Conservation (phyloP, 1,140 invertebrate genomes). For the Neodiprion lecontei region DNA sequence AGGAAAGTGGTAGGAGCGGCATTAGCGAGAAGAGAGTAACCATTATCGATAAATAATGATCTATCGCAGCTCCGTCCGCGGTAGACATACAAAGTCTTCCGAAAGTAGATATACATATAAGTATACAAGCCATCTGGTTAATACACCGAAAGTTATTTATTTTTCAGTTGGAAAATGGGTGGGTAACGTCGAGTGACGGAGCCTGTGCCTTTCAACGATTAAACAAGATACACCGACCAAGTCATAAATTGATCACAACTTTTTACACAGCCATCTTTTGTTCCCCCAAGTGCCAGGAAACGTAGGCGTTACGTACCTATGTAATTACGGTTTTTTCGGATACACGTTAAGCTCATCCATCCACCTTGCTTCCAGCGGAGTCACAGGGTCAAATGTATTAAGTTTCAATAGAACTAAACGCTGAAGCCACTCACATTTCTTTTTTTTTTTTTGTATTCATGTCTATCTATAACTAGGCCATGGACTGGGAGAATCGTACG, state of each 20-base stretch:
- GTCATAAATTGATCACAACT: background rate
- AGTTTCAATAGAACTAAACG: background rate
- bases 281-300: background rate
- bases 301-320: background rate
- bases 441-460: background rate
- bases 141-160: background rate
- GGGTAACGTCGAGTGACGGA: background rate
- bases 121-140: background rate
- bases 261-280: background rate
- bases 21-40: background rate
- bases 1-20: background rate
- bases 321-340: background rate
- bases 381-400: background rate
- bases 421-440: background rate
- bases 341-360: background rate
- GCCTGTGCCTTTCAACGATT: background rate
- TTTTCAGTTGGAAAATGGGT: background rate
- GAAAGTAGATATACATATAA: background rate
- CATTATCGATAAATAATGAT: constrained; percentile 6
- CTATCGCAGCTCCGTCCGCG: background rate
- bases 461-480: background rate
- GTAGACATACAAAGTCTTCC: background rate
- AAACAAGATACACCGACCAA: constrained; percentile 1
- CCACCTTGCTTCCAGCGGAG: background rate
- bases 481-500: background rate